Base-by-base conservation (phyloP, 2,797 vertebrate species). In the Sardinella longiceps region DNA sequence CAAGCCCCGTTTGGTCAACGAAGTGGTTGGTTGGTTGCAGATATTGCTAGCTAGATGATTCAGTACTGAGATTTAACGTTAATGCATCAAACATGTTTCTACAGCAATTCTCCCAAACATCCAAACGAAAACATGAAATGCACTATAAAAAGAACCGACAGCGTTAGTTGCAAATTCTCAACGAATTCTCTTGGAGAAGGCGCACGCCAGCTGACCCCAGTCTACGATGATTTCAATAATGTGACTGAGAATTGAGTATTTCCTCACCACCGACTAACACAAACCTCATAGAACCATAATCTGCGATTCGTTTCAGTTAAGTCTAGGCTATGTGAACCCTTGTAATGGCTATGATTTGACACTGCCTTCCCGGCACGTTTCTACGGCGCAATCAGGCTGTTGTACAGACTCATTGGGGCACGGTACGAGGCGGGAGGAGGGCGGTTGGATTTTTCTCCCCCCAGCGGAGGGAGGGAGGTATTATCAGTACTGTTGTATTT, bases 1-100 rank as follows among this genome's bases (percentile, higher is more conserved):
- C 74, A 77, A 43, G 70, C 70, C 83, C 84, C 77, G 86, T 85
- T 11, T 84, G 28, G 60, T 66, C 46, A 66, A 80, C 30, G 53
- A 80, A 60, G 56, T 81, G 83, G 86, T 43, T 60, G 83, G 86
- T 43, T 60, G n/a, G 46, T 63, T 60, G 43, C 66, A 60, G 23
- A 60, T 9, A 2, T 48, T 43, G 63, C 63, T 85, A 63, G 80
- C 80, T 28, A 33, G 50, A 43, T 20, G 70, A 18, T 43, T 77
- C 37, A 74, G 30, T 18, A 20, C 28, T 70, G 66, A 37, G 70
- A 23, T 77, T 77, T 39, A 77, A 77, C 39, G 37, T 77, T 39
- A 77, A 77, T 77, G 37, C 70, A 77, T 43, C 70, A 18, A 5
- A 9, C 70, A 77, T 77, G 23, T 39, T 77, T 20, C 70, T 15